Percentiles rank a stretch among this genome's conserved stretches.
Conservation (phyloP, 2,888 invertebrate species). For the Erannis defoliaria region DNA sequence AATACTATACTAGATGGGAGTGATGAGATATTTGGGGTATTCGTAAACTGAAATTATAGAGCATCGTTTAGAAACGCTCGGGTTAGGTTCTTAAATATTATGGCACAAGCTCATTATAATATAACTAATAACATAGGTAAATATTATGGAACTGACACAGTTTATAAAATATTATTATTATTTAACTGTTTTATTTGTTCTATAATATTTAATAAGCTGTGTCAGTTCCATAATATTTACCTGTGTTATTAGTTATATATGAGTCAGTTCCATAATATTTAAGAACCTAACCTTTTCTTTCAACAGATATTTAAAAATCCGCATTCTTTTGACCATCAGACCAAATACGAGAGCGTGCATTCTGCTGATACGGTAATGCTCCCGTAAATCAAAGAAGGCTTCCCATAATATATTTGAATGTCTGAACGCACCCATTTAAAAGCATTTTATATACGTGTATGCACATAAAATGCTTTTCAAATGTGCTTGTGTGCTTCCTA, state of each 20-base stretch:
- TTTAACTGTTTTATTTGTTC: no score
- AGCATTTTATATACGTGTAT: constrained; percentile 6
- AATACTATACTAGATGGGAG: constrained; percentile 27
- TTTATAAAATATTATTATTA: no score
- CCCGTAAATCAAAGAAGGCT: constrained; percentile 16
- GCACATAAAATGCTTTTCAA: constrained; percentile 18
- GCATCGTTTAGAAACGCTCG: no score
- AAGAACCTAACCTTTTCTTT: neutral
- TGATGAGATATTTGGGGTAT: neutral
- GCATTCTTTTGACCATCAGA: constrained; percentile 2
- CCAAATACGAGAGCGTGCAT: constrained; percentile 14
- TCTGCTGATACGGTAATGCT: constrained; percentile 20
- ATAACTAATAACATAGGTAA: no score
- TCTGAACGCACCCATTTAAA: constrained; percentile 14
- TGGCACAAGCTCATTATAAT: no score
- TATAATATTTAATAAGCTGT: no score
- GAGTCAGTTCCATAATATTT: no score
- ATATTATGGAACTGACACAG: no score
- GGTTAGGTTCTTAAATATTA: no score
- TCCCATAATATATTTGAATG: constrained; percentile 15
- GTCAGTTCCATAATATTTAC: no score
- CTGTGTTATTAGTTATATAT: no score
- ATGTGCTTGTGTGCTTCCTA: neutral
- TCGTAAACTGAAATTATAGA: constrained; percentile 19
- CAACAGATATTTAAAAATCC: neutral